Evolutionary conservation across 2,797 vertebrate species (phyloP), one percentile per base, ranked within the genome.

Genomic region (Serranus cabrilla): DNA sequence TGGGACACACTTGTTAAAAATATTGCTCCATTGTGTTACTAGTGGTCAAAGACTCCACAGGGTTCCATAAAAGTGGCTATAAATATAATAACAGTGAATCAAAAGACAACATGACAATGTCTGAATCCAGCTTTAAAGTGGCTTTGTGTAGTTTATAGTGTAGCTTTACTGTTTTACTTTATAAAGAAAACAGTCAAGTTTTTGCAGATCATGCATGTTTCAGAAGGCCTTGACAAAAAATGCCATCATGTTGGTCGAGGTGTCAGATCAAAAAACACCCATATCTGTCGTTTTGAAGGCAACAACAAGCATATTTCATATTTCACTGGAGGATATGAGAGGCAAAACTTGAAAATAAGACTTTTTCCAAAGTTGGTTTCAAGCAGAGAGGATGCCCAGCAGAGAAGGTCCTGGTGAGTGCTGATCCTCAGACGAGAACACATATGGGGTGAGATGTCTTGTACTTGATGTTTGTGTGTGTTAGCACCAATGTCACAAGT

Each of bases 341-440:
- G 40, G 10, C 3, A 50, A 61, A 71, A 25, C 39, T 13, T 51
- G 11, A 6, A 60, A 70, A 25, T 47, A 42, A 6, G 3, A 57
- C 21, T 27, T 58, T 43, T 39, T 7, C 7, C 10, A 10, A 17
- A 25, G 6, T 40, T 58, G 9, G 39, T 64, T 66, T 34, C 9
- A 3, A 34, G 14, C 46, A n/a, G 49, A 54, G 31, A 14, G 14
- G 20, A 40, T 11, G 47, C 1, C 11, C 12, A 58, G 46, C 18
- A 27, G 37, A 61, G 40, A 49, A 34, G 11, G 14, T 58, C n/a
- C 23, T 68, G 63, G 51, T 49, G 63, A 39, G 59, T 74, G 46
- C 18, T 68, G 43, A 61, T 57, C 6, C 8, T 80, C 12, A 62
- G 49, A 66, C 37, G 54, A 18, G 47, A 75, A 65, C 31, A n/a